Evolutionary conservation across 2,113 vertebrate species (phyloP), one percentile per base, ranked within the genome.

Genomic region (Dendrocopos noguchii): DNA sequence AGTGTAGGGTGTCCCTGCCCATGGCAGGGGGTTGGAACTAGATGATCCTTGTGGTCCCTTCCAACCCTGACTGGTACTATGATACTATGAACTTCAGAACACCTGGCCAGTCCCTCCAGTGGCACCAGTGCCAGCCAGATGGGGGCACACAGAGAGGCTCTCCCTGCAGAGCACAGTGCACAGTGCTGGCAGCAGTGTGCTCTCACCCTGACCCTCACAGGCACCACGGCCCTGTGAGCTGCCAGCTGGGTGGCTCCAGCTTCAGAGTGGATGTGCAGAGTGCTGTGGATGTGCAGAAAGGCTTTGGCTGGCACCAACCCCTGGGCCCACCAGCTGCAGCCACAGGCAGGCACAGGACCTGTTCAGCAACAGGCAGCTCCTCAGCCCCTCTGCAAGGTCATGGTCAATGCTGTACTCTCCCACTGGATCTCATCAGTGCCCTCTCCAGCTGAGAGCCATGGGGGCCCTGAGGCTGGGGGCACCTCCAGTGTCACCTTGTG

Each of bases 81-180:
- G 34, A 36, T 36, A 8, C 34, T 9, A 36, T 36, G 34, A 66
- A 96, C 95, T 52, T 98, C 97, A 22, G 97, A 96, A 92, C 90
- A 74, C 47, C 95, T 67, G 27, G 93, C 53, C 64, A 98, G 95
- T 19, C 95, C 89, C 80, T 98, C 97, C 88, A 98, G 65, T 20
- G 97, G 89, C 84, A 98, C 97, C 97, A 95, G 70, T 61, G 66
- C 9, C 6, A 67, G 55, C 12, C 8, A 78, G 39, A 46, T 20
- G 7, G 42, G 85, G 39, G 52, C 22, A 0, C 7, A 13, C n/a
- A 31, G 8, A 10, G 52, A 65, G 25, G 17, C 20, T 27, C 55
- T 72, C 22, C 63, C 60, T 42, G 17, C 16, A 18, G 57, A 61
- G 25, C 6, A 27, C 20, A 42, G 9, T 5, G 25, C 27, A 50